These are phyloP conservation scores for Recurvirostra avosetta DNA, from an alignment of 2,113 vertebrate species.

Conservation along the genomic window DNA sequence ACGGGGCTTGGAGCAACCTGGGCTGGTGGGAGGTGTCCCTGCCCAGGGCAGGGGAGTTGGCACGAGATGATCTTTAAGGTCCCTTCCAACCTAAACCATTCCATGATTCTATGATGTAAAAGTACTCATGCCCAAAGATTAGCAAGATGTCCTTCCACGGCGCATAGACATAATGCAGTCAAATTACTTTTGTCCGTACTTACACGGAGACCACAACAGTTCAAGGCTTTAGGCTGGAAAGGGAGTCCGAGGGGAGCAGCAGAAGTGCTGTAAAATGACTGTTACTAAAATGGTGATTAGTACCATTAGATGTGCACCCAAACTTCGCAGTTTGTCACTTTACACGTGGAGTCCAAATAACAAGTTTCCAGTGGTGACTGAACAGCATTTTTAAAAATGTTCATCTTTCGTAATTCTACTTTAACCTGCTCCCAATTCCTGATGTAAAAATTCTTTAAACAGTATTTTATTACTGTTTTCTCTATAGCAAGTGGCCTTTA, in stretches of 20 bases:
- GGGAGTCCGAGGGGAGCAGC: neutral
- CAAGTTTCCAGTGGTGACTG: neutral
- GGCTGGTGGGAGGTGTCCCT: too few relatives aligned
- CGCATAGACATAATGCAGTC: neutral
- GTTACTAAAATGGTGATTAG: neutral
- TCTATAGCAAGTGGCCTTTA: neutral
- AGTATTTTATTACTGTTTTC: neutral
- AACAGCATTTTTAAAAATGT: neutral
- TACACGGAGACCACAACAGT: neutral
- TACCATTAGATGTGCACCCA: neutral
- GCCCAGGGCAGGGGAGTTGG: too few relatives aligned
- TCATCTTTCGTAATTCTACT: neutral
- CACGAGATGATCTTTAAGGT: too few relatives aligned
- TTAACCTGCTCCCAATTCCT: neutral
- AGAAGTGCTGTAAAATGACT: neutral
- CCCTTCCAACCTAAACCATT: too few relatives aligned
- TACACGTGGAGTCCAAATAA: neutral
- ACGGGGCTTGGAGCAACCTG: too few relatives aligned
- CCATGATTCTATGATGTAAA: too few relatives aligned
- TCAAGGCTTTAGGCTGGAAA: neutral
- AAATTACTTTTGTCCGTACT: neutral
- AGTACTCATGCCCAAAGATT: neutral
- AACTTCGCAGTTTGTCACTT: neutral
- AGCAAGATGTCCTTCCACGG: neutral
- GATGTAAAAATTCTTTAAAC: neutral